Evolutionary conservation across 2,113 vertebrate species (phyloP).

Genomic region (Coturnix japonica): DNA sequence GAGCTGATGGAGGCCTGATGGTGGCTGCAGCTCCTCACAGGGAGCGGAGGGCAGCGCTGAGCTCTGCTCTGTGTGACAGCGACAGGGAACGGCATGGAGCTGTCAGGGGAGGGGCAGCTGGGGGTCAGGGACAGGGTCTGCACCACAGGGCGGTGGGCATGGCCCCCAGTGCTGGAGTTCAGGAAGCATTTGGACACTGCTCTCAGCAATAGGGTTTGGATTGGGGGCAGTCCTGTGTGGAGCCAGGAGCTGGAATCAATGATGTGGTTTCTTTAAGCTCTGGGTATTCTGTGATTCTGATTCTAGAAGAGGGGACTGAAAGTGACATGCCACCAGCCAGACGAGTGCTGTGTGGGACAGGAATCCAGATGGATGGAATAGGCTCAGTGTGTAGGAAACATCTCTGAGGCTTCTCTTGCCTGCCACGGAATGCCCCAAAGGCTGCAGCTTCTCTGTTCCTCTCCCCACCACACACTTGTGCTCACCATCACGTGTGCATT

Average conservation of each 20-base stretch:
- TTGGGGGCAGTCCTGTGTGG: not conserved
- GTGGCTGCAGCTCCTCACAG: too few relatives aligned
- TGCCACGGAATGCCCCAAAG: rapidly evolving
- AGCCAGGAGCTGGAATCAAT: too few relatives aligned
- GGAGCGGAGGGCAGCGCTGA: too few relatives aligned
- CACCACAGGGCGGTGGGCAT: not conserved
- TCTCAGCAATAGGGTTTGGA: not conserved
- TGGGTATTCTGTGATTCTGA: too few relatives aligned
- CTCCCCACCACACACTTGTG: rapidly evolving
- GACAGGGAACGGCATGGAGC: too few relatives aligned
- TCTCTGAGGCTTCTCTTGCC: not conserved
- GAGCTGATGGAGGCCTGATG: too few relatives aligned
- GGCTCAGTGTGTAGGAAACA: not conserved
- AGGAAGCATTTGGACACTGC: not conserved
- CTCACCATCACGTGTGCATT: rapidly evolving
- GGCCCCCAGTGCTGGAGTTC: not conserved
- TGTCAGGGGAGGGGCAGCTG: too few relatives aligned
- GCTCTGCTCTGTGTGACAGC: too few relatives aligned
- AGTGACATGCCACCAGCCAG: not conserved
- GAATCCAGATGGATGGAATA: not conserved
- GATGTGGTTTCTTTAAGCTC: too few relatives aligned
- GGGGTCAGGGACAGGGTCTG: too few relatives aligned
- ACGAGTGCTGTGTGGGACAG: not conserved
- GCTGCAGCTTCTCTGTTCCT: not conserved
- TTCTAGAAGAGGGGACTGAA: not conserved